Evolutionary conservation across 2,888 invertebrate species (phyloP).

Genomic region (Meteorus colon): DNA sequence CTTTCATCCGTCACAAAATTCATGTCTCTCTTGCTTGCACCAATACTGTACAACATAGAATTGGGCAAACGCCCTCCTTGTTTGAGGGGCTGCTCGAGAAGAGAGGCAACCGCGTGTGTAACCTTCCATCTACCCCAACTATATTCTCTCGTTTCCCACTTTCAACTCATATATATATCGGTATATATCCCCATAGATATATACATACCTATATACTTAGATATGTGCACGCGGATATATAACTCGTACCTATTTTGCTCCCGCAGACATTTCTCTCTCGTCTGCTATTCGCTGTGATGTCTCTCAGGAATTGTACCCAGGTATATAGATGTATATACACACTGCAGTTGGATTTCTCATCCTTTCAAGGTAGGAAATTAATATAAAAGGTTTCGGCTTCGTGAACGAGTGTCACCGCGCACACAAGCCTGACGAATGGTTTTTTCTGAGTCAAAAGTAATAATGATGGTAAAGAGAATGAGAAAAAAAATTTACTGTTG

Average conservation of each 20-base stretch:
- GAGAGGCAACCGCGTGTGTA: constrained; percentile 70
- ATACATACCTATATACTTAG: constrained; percentile 42
- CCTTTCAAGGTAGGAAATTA: constrained; percentile 37
- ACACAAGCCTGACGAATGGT: constrained; percentile 2
- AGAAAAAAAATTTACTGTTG: neutral
- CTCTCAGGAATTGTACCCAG: constrained; percentile 12
- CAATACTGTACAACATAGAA: constrained; percentile 34
- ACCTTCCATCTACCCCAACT: constrained; percentile 55
- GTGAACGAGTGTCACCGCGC: neutral
- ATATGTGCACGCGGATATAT: neutral
- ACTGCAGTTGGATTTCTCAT: constrained; percentile 27
- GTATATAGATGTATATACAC: constrained; percentile 24
- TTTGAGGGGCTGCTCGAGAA: constrained; percentile 52
- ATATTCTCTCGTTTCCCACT: constrained; percentile 47
- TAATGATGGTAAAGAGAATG: neutral
- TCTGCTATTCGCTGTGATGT: constrained; percentile 12
- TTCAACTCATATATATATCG: neutral
- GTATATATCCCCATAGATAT: neutral
- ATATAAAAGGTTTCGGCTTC: constrained; percentile 36
- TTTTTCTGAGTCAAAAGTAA: constrained; percentile 2
- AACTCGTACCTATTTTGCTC: neutral
- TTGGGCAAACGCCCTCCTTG: constrained; percentile 32
- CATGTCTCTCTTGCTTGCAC: constrained; percentile 45
- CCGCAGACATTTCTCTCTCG: constrained; percentile 9
- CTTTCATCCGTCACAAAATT: constrained; percentile 43